Conservation (phyloP, 2,113 vertebrate species). For the human (Homo sapiens) region DNA sequence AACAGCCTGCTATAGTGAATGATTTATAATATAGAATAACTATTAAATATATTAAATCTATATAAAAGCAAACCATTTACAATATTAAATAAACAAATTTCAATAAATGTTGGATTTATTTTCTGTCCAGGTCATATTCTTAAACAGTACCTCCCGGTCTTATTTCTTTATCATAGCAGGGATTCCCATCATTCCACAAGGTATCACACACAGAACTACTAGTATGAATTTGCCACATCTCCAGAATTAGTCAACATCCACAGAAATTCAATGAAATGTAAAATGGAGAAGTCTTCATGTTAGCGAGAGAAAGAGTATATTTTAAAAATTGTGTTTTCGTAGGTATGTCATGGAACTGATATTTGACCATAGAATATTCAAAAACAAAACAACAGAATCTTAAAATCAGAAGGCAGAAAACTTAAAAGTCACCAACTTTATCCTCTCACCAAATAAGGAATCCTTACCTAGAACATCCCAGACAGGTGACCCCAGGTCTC, state of each 20-base stretch:
- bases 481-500: background rate
- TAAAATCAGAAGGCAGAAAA: background rate
- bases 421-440: background rate
- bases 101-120: background rate
- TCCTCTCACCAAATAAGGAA: background rate
- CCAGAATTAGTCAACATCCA: background rate
- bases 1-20: background rate
- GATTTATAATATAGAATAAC: background rate
- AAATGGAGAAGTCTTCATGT: background rate
- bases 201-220: background rate
- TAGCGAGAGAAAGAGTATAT: background rate
- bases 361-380: background rate
- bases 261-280: background rate
- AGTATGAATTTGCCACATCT: background rate
- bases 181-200: background rate
- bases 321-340: background rate
- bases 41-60: background rate
- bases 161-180: background rate
- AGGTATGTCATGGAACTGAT: background rate
- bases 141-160: background rate
- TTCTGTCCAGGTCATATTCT: background rate
- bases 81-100: background rate
- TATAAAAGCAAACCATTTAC: background rate
- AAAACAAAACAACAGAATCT: background rate
- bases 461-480: background rate